Base-by-base conservation (phyloP, 2,797 vertebrate species). In the Amblyopsis hoosieri region DNA sequence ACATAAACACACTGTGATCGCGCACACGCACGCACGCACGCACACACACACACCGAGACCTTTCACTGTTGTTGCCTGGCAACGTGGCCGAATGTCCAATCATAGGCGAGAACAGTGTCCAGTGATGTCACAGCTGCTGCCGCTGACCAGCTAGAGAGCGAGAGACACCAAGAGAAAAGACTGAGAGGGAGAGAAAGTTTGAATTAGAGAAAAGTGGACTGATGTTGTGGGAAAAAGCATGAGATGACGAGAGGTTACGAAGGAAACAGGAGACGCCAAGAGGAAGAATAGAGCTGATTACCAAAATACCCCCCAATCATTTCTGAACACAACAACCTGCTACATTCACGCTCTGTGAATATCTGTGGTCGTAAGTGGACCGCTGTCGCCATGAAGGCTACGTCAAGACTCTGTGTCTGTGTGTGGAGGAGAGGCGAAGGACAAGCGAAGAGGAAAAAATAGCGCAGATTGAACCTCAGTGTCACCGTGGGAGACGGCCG, bases 1-100 rank as follows among this genome's bases (percentile, higher is more conserved):
- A 89, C 82, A 88, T 79, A 87, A 83, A 85, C 85, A 86, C 83
- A 81, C 79, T 79, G 75, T 77, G 58, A 70, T 52, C 65, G 60
- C 48, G 46, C 60, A 33, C 15, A 17, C 19, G 58, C 53, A 54
- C 47, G 54, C 59, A 57, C 17, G 23, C 59, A 57, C 54, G 54
- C 69, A 57, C 79, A 64, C 66, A 65, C 69, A 82, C 80, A 70
- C 85, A 79, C 84, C 62, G 77, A 93, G 92, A 94, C 92, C 92
- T 94, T 92, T 92, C 81, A 78, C 89, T 92, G 87, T 89, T 93
- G 93, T 94, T 94, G 93, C 93, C 88, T 91, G 90, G 92, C 92
- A 94, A 93, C 93, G 81, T 87, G 86, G 84, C 87, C 90, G 68
- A 90, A 71, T 92, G 91, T 91, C 93, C 93, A 93, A 93, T 93